Evolutionary conservation across 1,140 invertebrate species (phyloP).

Genomic region (Panagrolaimus sp.): DNA sequence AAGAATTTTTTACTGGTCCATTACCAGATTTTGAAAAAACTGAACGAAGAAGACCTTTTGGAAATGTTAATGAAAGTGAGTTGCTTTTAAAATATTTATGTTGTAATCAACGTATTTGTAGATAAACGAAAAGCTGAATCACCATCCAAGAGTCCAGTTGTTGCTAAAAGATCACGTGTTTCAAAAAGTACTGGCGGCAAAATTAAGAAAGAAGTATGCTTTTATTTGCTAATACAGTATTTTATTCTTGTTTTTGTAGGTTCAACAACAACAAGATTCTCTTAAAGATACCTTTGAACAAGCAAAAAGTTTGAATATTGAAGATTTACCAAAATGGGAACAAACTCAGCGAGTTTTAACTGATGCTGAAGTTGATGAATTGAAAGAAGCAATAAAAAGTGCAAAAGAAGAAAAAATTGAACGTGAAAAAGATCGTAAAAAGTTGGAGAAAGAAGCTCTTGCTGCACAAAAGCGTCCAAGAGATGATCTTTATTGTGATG

Average conservation of each 20-base stretch:
- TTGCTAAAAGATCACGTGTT: too few species aligned
- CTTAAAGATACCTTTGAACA: constrained; percentile 27
- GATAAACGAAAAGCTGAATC: too few species aligned
- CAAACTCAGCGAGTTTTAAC: constrained; percentile 22
- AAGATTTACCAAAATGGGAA: constrained; percentile 26
- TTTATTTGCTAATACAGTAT: too few species aligned
- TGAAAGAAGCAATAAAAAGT: constrained; percentile 23
- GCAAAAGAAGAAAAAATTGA: constrained; percentile 3
- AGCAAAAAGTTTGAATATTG: constrained; percentile 27
- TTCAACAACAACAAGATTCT: constrained; percentile 30
- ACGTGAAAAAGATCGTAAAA: constrained; percentile 24
- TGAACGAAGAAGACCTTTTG: not conserved
- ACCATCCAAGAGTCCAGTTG: too few species aligned
- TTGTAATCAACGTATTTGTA: not conserved
- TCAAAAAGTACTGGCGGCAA: too few species aligned
- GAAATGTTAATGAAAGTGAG: not conserved
- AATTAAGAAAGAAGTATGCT: too few species aligned
- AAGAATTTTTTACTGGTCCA: constrained; percentile 29
- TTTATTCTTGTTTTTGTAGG: too few species aligned
- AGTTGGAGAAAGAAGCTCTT: constrained; percentile 24
- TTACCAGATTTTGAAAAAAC: constrained; percentile 26
- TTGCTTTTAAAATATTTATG: not conserved
- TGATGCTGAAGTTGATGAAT: constrained; percentile 22
- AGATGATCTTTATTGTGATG: constrained; percentile 36
- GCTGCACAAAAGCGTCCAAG: constrained; percentile 22